Evolutionary conservation across 1,140 invertebrate genomes (phyloP).

Genomic region (Diprion similis): DNA sequence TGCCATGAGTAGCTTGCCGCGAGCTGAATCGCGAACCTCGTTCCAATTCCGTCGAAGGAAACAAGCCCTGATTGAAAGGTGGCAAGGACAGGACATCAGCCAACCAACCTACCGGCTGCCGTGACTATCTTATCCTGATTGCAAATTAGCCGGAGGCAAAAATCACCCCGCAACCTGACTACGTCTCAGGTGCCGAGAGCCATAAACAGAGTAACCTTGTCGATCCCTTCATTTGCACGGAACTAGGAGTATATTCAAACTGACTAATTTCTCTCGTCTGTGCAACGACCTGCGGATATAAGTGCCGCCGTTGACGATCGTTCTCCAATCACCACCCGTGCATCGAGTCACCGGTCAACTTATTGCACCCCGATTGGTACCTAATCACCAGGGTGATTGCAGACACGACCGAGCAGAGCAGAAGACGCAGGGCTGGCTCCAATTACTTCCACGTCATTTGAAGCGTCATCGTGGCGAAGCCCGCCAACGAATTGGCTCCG

Average conservation of each 20-base stretch:
- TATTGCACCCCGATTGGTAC: neutral
- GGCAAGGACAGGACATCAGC: neutral
- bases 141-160: neutral
- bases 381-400: neutral
- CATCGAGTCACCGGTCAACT: neutral
- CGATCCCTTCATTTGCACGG: slow-evolving; percentile 10
- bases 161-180: neutral
- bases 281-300: neutral
- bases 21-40: neutral
- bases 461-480: no score
- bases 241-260: neutral
- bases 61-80: neutral
- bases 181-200: neutral
- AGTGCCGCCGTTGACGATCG: neutral
- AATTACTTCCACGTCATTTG: no score
- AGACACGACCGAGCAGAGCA: neutral
- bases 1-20: neutral
- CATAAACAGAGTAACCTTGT: neutral
- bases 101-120: neutral
- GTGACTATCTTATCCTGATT: neutral
- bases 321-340: neutral
- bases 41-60: neutral
- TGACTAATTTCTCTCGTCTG: slow-evolving; percentile 3
- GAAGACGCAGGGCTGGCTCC: neutral
- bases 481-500: no score